phyloP scores from a whole-genome alignment of 2,888 invertebrate species.

The Polymixis lichenea region DNA sequence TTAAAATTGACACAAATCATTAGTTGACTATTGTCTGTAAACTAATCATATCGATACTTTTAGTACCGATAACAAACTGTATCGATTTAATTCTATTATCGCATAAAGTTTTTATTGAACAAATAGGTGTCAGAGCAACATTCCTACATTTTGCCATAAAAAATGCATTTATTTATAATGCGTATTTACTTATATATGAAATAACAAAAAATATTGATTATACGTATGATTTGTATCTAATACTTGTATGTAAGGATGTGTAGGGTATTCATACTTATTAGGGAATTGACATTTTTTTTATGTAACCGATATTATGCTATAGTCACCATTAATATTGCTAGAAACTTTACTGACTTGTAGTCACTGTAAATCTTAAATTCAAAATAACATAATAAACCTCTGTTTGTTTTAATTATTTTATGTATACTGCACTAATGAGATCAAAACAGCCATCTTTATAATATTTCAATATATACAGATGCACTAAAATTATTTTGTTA shows the following conservation, averaged over 20 bases:
- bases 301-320: constrained; percentile 77
- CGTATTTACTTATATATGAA: constrained; percentile 62
- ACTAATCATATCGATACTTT: constrained; percentile 46
- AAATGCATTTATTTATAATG: constrained; percentile 85
- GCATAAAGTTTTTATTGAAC: constrained; percentile 58
- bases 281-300: constrained; percentile 82
- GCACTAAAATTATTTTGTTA: neutral
- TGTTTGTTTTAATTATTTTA: neutral
- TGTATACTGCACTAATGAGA: neutral
- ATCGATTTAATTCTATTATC: constrained; percentile 42
- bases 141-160: constrained; percentile 85
- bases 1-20: constrained; percentile 34
- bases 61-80: constrained; percentile 39
- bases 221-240: constrained; percentile 70
- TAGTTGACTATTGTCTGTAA: constrained; percentile 55
- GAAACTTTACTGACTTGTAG: constrained; percentile 37
- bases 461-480: neutral
- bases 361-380: constrained; percentile 44
- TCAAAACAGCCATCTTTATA: neutral
- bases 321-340: constrained; percentile 68
- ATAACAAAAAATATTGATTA: constrained; percentile 58
- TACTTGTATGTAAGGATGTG: constrained; percentile 78
- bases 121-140: constrained; percentile 71
- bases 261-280: constrained; percentile 83
- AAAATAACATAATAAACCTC: neutral